Evolutionary conservation across 2,797 vertebrate species (phyloP).

Genomic region (Hirundo rustica): DNA sequence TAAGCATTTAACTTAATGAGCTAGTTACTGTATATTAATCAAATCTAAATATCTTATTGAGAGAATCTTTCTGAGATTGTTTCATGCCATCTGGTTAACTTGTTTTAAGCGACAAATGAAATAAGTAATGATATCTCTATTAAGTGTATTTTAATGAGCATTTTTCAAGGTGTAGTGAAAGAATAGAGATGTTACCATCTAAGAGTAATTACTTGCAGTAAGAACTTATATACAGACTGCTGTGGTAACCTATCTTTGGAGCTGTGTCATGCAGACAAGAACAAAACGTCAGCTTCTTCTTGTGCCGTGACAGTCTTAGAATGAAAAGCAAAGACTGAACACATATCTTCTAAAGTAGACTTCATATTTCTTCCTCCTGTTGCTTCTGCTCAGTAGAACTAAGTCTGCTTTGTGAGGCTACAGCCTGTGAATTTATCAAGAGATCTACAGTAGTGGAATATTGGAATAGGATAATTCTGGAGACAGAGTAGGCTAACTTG

Average conservation of each 20-base stretch:
- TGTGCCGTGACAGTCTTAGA: neutral
- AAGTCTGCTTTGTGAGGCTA: neutral
- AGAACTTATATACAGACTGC: neutral
- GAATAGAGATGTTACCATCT: constrained; percentile 35
- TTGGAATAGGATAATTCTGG: neutral
- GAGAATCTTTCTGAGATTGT: constrained; percentile 47
- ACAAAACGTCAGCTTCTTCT: neutral
- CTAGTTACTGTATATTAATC: constrained; percentile 68
- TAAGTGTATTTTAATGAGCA: constrained; percentile 65
- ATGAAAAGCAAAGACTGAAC: neutral
- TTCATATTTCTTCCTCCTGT: neutral
- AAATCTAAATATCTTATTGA: constrained; percentile 64
- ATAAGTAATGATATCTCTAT: constrained; percentile 64
- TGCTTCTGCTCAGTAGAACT: neutral
- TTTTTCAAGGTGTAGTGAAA: constrained; percentile 58
- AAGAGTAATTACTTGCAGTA: constrained; percentile 54
- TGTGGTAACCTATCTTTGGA: neutral
- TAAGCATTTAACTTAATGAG: constrained; percentile 70
- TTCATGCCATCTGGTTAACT: constrained; percentile 67
- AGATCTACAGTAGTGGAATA: neutral
- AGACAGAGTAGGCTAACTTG: neutral
- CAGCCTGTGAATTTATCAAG: neutral
- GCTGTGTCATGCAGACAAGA: neutral
- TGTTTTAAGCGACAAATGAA: constrained; percentile 70
- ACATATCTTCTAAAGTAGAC: neutral